These are phyloP conservation scores for Pelodytes ibericus DNA, from an alignment of 2,797 vertebrate species.

Conservation along the genomic window DNA sequence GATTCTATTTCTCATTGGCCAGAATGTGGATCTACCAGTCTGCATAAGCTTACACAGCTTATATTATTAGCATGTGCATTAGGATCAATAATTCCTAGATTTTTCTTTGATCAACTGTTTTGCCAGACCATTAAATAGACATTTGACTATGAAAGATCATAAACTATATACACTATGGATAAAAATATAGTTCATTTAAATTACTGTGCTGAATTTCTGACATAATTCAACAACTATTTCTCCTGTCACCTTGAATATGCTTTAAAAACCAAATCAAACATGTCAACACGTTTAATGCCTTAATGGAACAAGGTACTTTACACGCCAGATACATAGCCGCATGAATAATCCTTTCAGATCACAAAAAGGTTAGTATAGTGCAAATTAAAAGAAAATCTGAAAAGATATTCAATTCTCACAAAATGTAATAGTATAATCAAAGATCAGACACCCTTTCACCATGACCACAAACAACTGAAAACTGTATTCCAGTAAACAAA, in stretches of 20 bases:
- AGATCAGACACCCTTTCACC: neutral
- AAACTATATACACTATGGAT: too few relatives aligned
- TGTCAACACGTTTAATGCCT: neutral
- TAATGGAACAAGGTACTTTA: neutral
- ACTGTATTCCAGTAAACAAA: neutral
- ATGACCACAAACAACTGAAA: neutral
- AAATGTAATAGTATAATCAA: neutral
- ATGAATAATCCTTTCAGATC: neutral
- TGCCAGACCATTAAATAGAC: too few relatives aligned
- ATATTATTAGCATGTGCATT: too few relatives aligned
- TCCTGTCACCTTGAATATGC: neutral
- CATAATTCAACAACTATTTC: neutral
- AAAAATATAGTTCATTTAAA: too few relatives aligned
- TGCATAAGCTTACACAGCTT: too few relatives aligned
- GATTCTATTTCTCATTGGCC: too few relatives aligned
- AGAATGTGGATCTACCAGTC: too few relatives aligned
- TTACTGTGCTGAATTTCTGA: too few relatives aligned
- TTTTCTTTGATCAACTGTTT: too few relatives aligned
- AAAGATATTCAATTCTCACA: neutral
- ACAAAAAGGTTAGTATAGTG: neutral
- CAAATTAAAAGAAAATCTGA: neutral
- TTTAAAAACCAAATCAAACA: neutral
- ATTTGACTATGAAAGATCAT: too few relatives aligned
- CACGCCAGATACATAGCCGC: neutral
- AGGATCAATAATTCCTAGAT: too few relatives aligned